These are phyloP conservation scores for Malthinus seriepunctatus DNA, from an alignment of 2,888 invertebrate species.

Conservation along the genomic window DNA sequence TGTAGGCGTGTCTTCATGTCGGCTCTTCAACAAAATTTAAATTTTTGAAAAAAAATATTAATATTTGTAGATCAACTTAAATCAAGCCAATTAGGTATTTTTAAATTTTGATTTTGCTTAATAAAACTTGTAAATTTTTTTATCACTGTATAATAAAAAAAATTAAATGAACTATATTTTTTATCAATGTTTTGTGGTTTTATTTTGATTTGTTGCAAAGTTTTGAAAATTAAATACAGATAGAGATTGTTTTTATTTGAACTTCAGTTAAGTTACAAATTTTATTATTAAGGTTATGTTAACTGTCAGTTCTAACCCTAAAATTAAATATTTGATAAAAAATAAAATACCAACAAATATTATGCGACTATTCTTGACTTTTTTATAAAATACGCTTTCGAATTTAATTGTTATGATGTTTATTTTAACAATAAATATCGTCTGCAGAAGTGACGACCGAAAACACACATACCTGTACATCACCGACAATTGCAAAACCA, in stretches of 20 bases:
- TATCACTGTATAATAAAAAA: no score
- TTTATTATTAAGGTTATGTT: no score
- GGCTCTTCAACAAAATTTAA: not conserved
- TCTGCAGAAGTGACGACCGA: not conserved
- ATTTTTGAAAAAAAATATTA: slow-evolving; percentile 30
- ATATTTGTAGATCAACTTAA: not conserved
- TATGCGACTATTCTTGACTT: not conserved
- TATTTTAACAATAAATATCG: not conserved
- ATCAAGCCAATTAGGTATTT: not conserved
- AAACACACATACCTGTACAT: not conserved
- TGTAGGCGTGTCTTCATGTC: slow-evolving; percentile 52
- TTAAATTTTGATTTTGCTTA: not conserved
- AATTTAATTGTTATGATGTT: not conserved
- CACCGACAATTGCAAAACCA: not conserved
- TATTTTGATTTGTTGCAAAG: not conserved
- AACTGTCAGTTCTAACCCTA: no score
- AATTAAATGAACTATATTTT: not conserved
- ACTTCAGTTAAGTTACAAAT: no score
- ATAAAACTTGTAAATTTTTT: not conserved
- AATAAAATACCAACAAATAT: not conserved
- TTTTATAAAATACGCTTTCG: not conserved
- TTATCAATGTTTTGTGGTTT: not conserved
- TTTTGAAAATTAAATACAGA: not conserved
- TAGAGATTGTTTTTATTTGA: no score
- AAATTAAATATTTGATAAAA: no score